These are phyloP conservation scores for Triplophysa rosa DNA, from an alignment of 2,113 vertebrate genomes.

Conservation along the genomic window DNA sequence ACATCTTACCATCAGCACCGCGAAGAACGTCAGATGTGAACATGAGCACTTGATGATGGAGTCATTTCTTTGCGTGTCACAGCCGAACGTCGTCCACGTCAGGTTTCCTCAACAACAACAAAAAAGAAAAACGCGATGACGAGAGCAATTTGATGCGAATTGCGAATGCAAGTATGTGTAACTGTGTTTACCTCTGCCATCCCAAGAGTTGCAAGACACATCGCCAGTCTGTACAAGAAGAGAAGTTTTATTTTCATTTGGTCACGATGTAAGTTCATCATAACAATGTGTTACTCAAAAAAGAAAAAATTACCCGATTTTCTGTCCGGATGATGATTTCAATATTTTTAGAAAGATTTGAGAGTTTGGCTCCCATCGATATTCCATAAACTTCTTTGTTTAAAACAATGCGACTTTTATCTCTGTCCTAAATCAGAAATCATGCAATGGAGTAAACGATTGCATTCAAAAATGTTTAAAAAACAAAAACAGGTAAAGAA, in stretches of 20 bases:
- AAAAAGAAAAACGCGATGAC: too few relatives aligned
- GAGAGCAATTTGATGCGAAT: background rate
- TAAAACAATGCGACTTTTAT: background rate
- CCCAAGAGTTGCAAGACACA: background rate
- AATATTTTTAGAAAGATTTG: background rate
- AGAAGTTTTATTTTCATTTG: background rate
- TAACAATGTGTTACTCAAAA: background rate
- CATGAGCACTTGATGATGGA: constrained; percentile 53
- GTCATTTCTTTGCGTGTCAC: constrained; percentile 24
- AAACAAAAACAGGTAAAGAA: too few relatives aligned
- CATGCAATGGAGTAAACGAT: background rate
- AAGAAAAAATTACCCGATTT: background rate
- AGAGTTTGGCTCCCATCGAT: background rate
- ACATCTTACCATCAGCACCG: constrained; percentile 60
- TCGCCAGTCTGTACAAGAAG: background rate
- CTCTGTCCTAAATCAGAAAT: background rate
- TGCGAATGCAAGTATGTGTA: background rate
- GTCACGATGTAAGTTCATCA: too few relatives aligned
- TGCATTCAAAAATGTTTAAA: background rate
- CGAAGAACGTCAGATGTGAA: constrained; percentile 67
- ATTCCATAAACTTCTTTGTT: constrained; percentile 13
- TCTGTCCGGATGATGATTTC: background rate
- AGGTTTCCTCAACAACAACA: background rate
- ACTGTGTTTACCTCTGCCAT: background rate
- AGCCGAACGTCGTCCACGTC: constrained; percentile 58